Conservation (phyloP, 1,140 invertebrate species). For the Brevipalpus yothersi region DNA sequence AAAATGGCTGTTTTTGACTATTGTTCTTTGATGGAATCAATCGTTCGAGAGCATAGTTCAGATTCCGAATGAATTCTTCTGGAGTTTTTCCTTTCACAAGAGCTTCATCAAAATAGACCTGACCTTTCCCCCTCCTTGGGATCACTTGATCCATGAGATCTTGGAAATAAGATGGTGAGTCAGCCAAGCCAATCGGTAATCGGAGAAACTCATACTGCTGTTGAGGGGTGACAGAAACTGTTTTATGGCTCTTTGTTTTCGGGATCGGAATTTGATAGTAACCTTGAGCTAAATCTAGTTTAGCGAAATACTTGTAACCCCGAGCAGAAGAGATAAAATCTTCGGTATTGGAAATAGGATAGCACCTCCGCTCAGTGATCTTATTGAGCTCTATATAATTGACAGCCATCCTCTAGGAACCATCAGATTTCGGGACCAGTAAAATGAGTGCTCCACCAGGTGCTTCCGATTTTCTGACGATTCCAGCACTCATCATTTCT, state of each 20-base stretch:
- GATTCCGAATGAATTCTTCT: neutral
- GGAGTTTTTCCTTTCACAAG: neutral
- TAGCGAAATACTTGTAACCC: neutral
- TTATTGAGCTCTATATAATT: neutral
- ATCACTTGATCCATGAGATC: neutral
- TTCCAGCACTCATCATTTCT: too few species aligned
- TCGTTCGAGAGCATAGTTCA: neutral
- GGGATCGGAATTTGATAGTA: neutral
- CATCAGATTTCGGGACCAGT: neutral
- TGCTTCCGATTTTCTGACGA: too few species aligned
- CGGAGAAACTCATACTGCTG: neutral
- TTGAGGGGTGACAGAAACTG: neutral
- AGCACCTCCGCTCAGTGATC: neutral
- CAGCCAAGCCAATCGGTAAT: neutral
- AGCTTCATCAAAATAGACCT: neutral
- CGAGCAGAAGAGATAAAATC: neutral
- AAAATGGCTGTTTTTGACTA: too few species aligned
- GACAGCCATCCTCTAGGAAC: neutral
- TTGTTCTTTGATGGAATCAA: too few species aligned
- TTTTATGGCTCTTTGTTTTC: neutral
- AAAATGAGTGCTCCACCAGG: neutral
- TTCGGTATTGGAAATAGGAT: neutral
- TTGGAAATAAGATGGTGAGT: neutral
- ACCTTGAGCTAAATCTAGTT: neutral
- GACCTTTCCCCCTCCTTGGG: neutral